phyloP scores from a whole-genome alignment of 2,888 invertebrate genomes.

The Lochmaea crataegi region DNA sequence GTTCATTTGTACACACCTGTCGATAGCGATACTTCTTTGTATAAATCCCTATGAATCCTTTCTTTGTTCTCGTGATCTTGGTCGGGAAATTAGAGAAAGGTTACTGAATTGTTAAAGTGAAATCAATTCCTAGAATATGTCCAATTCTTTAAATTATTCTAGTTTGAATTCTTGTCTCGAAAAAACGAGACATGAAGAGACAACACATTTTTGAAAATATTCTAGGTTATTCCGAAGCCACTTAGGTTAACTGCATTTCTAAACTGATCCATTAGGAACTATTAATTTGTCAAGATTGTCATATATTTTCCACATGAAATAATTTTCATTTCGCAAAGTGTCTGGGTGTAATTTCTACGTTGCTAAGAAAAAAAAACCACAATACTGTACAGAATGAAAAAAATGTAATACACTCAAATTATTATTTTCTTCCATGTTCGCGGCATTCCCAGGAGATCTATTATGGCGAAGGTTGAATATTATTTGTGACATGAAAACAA shows the following conservation, averaged over 20 bases:
- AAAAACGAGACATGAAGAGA: neutral
- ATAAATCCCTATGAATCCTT: no score
- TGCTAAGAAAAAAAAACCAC: constrained; percentile 26
- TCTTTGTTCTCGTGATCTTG: no score
- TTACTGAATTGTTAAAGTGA: no score
- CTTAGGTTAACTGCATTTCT: neutral
- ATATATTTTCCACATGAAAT: constrained; percentile 17
- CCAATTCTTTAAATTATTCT: no score
- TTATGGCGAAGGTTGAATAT: constrained; percentile 29
- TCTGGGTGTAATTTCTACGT: constrained; percentile 24
- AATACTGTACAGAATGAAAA: constrained; percentile 4
- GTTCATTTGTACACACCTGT: no score
- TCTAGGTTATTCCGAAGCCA: no score
- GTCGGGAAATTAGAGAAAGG: no score
- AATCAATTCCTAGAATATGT: no score
- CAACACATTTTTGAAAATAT: neutral
- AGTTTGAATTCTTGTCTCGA: no score
- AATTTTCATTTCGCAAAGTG: constrained; percentile 30
- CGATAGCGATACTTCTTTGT: no score
- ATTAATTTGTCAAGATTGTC: constrained; percentile 26
- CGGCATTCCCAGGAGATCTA: constrained; percentile 26
- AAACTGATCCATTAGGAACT: constrained; percentile 4
- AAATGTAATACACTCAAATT: constrained; percentile 26
- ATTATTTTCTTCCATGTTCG: neutral
- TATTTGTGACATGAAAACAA: constrained; percentile 36